phyloP scores from a whole-genome alignment of 2,113 vertebrate genomes.

The Glaucidium brasilianum region DNA sequence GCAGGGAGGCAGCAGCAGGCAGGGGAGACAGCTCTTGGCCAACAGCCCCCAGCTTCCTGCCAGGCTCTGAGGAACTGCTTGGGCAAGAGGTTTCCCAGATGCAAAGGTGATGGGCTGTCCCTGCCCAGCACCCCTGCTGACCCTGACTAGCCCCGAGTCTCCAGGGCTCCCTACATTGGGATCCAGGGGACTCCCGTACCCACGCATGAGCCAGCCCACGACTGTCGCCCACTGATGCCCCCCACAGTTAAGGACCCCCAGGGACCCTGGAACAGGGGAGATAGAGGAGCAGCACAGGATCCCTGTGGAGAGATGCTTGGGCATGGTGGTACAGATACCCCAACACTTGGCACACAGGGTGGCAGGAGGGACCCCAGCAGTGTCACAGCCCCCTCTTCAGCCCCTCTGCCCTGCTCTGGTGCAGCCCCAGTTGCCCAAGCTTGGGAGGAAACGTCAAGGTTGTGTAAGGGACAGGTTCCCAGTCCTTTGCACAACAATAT shows the following conservation, averaged over 20 bases:
- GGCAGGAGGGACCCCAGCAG: not conserved
- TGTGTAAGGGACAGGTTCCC: conserved; percentile 51
- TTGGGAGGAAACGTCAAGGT: not conserved
- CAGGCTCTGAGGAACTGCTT: not conserved
- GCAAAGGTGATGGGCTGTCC: not conserved
- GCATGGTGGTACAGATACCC: not conserved
- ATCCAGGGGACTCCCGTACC: rapidly evolving
- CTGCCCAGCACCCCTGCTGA: not conserved
- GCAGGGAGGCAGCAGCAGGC: not conserved
- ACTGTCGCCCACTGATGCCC: not conserved
- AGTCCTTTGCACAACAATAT: conserved; percentile 23
- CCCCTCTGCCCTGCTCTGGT: not conserved
- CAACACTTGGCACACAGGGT: not conserved
- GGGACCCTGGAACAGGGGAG: not conserved
- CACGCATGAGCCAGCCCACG: not conserved
- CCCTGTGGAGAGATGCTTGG: not conserved
- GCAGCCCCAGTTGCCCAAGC: conserved; percentile 19
- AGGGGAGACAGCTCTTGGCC: not conserved
- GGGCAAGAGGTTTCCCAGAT: conserved; percentile 13
- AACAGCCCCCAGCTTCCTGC: not conserved
- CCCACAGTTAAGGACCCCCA: not conserved
- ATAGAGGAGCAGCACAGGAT: not conserved
- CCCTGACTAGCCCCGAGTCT: not conserved
- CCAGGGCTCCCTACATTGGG: not conserved
- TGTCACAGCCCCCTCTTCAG: not conserved